Base-by-base conservation (phyloP, 1,140 invertebrate species). In the Muscidifurax raptorellus region DNA sequence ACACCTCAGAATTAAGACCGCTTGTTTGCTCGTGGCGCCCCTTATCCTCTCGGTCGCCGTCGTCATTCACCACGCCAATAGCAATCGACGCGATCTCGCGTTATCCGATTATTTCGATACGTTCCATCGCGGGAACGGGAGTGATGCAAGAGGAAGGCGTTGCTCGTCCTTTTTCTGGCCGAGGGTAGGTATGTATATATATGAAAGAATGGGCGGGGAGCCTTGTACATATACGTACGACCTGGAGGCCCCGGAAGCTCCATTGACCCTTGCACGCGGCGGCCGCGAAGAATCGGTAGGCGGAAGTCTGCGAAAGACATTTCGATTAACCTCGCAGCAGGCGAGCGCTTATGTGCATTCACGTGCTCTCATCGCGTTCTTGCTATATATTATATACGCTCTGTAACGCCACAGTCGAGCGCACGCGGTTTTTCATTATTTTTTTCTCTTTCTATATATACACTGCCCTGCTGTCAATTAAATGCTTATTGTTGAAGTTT, bases 241-340 rank as follows among this genome's bases (percentile, higher is more conserved):
- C n/a, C n/a, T 13, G 10, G 72, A 13, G 22, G 18, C 36, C 4
- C 85, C 86, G 86, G 86, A 89, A 87, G 86, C 87, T 80, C 80
- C 85, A 85, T 87, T 86, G 85, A 87, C 87, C 86, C 75, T 82
- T 47, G n/a, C 2, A 32, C 52, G 52, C 67, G 28, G 7, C 13
- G 64, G n/a, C 67, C 32, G 28, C 40, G 87, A 90, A 87, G 87
- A 87, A 77, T 80, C 85, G 83, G 75, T 74, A 77, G 85, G 78
- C 86, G 86, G 80, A 87, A 89, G 87, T 91, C 92, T 93, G 92
- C 75, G 80, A 85, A 89, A 90, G 92, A 93, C 92, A 91, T 92
- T 92, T 93, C 92, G 90, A 93, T 93, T 93, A 93, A 92, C 88
- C 86, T 85, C 90, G 79, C 92, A 76, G 87, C 89, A 80, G 80